Evolutionary conservation across 1,140 invertebrate genomes (phyloP).

Genomic region (Charaxes varanes): DNA sequence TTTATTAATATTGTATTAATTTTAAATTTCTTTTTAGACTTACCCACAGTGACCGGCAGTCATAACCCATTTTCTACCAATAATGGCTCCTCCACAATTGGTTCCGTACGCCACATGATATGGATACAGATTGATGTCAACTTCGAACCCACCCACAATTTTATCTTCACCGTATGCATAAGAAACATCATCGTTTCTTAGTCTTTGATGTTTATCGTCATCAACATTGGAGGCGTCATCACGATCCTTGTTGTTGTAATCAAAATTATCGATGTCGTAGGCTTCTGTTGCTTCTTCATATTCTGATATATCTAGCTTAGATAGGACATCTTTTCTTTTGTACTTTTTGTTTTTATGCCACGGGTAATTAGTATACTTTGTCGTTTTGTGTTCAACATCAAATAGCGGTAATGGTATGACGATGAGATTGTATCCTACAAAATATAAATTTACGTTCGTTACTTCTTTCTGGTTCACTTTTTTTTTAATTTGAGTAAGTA

Average conservation of each 20-base stretch:
- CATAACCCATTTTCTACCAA: constrained; percentile 48
- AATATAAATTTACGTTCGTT: too few species aligned
- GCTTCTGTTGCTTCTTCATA: constrained; percentile 40
- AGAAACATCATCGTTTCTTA: constrained; percentile 11
- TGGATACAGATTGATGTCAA: constrained; percentile 57
- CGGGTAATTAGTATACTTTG: background rate
- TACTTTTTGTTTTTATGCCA: constrained; percentile 10
- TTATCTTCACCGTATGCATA: constrained; percentile 33
- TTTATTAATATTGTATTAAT: too few species aligned
- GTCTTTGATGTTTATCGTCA: constrained; percentile 4
- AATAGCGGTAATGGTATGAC: constrained; percentile 49
- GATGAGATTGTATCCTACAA: constrained; percentile 47
- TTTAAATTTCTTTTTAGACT: constrained; percentile 11
- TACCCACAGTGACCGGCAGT: constrained; percentile 63
- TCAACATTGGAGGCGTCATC: constrained; percentile 8
- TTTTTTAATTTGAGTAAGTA: too few species aligned
- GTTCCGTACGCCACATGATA: constrained; percentile 55
- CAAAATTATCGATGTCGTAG: constrained; percentile 42
- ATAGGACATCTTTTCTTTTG: constrained; percentile 17
- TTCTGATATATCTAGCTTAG: constrained; percentile 41
- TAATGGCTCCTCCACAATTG: constrained; percentile 58
- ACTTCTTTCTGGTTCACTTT: too few species aligned
- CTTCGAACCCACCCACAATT: constrained; percentile 51
- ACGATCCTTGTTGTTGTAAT: constrained; percentile 27
- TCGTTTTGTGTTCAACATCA: constrained; percentile 16